These are phyloP conservation scores for Tenthredo distinguenda DNA, from an alignment of 2,888 invertebrate species.

Conservation along the genomic window DNA sequence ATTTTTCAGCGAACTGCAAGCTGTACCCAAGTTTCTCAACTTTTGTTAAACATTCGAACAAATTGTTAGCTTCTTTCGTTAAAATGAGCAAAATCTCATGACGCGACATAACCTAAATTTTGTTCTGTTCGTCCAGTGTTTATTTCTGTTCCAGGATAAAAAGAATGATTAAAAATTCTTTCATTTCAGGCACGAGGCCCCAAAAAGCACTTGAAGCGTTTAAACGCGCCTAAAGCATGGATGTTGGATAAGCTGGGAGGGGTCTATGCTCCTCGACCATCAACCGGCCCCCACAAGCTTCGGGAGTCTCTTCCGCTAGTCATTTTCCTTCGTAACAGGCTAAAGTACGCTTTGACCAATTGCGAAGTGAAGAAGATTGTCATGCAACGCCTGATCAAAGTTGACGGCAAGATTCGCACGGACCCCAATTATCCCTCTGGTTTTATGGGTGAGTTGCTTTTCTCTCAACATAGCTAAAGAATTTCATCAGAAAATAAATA, in stretches of 20 bases:
- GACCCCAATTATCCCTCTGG: conserved; percentile 99
- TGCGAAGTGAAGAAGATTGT: conserved; percentile 98
- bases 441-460: conserved; percentile 93
- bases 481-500: background rate
- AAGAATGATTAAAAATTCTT: background rate
- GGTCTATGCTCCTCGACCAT: conserved; percentile 98
- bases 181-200: conserved; percentile 94
- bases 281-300: conserved; percentile 98
- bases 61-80: background rate
- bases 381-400: conserved; percentile 98
- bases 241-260: conserved; percentile 99
- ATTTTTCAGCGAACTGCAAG: background rate
- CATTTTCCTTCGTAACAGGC: conserved; percentile 97
- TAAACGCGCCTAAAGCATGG: conserved; percentile 99
- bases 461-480: background rate
- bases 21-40: background rate
- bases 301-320: conserved; percentile 98
- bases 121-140: background rate
- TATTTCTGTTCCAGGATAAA: background rate
- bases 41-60: background rate
- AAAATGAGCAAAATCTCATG: no score
- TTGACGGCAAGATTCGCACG: conserved; percentile 98
- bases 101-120: conserved; percentile 1
- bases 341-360: conserved; percentile 98
- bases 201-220: conserved; percentile 99